Conservation (phyloP, 2,113 vertebrate genomes). For the Pseudorasbora parva region DNA sequence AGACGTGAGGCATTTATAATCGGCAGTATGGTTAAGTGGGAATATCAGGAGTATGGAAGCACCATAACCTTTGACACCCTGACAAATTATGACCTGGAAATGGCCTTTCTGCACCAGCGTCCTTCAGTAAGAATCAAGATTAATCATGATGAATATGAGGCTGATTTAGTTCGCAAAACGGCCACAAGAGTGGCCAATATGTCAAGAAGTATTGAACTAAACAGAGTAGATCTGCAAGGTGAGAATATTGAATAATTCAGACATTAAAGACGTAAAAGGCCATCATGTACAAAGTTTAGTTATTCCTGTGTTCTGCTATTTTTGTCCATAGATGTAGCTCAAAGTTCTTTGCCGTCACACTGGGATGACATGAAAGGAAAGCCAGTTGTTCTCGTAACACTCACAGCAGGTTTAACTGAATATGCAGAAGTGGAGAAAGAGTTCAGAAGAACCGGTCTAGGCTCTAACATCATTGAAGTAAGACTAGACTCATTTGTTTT, state of each 20-base stretch:
- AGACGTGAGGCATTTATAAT: constrained; percentile 70
- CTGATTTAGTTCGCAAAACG: constrained; percentile 1
- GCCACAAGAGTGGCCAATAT: constrained; percentile 56
- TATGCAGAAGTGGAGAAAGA: constrained; percentile 63
- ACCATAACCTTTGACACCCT: constrained; percentile 71
- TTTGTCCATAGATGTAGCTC: background rate
- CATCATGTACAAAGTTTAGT: background rate
- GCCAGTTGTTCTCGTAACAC: constrained; percentile 56
- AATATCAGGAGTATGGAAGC: constrained; percentile 46
- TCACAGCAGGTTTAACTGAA: constrained; percentile 62
- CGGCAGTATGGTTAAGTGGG: constrained; percentile 78
- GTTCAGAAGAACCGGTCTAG: constrained; percentile 61
- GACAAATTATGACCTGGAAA: constrained; percentile 80
- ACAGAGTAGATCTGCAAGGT: constrained; percentile 65
- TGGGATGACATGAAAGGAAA: constrained; percentile 81
- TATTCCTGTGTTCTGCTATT: background rate
- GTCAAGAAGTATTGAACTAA: constrained; percentile 46
- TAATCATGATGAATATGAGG: constrained; percentile 55
- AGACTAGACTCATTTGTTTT: background rate
- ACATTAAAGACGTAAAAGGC: background rate
- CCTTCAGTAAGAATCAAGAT: constrained; percentile 62
- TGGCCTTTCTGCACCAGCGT: constrained; percentile 61
- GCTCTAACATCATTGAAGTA: constrained; percentile 72
- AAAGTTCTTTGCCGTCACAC: constrained; percentile 31
- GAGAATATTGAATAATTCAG: background rate